Evolutionary conservation across 2,113 vertebrate species (phyloP).

Genomic region (Psilopogon haemacephalus): DNA sequence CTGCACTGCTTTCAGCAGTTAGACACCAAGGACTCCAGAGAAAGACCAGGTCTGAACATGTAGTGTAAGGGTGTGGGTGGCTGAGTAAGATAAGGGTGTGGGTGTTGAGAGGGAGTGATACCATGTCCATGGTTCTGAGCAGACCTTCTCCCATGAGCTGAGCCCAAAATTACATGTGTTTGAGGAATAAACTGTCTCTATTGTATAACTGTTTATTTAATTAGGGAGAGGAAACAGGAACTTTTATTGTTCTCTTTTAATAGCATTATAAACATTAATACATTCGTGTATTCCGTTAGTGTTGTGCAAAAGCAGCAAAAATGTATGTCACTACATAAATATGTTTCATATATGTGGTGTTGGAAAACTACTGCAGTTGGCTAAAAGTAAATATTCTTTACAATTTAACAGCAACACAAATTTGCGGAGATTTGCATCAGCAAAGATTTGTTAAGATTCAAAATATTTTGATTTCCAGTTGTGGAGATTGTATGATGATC

Average conservation of each 20-base stretch:
- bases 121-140: fast-evolving
- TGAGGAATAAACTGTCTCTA: not conserved
- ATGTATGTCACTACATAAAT: not conserved
- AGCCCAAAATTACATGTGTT: not conserved
- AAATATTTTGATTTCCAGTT: not conserved
- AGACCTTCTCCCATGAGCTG: not conserved
- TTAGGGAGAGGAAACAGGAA: not conserved
- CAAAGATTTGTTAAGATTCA: not conserved
- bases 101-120: not conserved
- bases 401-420: not conserved
- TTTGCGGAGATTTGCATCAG: not conserved
- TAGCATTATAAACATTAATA: not conserved
- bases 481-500: not conserved
- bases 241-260: not conserved
- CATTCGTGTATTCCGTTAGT: not conserved
- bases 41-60: not conserved
- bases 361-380: not conserved
- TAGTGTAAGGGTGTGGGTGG: not conserved
- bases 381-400: not conserved
- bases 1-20: not conserved
- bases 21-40: not conserved
- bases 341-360: not conserved
- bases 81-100: not conserved
- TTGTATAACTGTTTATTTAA: not conserved
- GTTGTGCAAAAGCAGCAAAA: not conserved